These are phyloP conservation scores for Notarius quadriscutis DNA, from an alignment of 2,113 vertebrate species.

Conservation along the genomic window DNA sequence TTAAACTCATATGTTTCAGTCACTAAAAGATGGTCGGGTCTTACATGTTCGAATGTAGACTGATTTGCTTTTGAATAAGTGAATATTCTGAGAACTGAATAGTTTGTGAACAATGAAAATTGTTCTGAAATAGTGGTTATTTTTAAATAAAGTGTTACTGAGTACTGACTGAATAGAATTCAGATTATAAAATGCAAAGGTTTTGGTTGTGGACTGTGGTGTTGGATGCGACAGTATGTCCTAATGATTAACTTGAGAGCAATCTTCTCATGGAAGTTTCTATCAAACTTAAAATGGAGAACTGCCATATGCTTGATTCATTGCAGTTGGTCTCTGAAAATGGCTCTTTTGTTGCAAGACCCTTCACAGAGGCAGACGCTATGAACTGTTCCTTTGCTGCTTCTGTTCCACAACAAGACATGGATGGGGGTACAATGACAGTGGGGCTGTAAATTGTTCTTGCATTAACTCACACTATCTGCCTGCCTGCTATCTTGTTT, in stretches of 20 bases:
- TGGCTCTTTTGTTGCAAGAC: neutral
- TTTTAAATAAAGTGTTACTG: neutral
- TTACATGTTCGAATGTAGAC: neutral
- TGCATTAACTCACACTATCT: constrained; percentile 76
- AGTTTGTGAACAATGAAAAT: neutral
- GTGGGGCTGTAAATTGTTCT: constrained; percentile 65
- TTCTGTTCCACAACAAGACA: constrained; percentile 3
- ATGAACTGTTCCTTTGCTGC: neutral
- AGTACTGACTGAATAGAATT: neutral
- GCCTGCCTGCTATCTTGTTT: constrained; percentile 69
- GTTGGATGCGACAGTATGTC: neutral
- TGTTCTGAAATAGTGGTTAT: neutral
- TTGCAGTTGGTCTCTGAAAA: neutral
- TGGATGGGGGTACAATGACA: constrained; percentile 42
- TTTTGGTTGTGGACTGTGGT: neutral
- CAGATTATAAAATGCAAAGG: neutral
- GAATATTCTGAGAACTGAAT: neutral
- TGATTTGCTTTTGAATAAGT: neutral
- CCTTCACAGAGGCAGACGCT: neutral
- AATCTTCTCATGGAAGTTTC: neutral
- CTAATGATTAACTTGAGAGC: neutral
- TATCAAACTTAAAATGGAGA: neutral
- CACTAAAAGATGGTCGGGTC: neutral
- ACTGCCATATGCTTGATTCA: neutral
- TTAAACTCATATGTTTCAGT: neutral